A percentile compares a stretch with the other conserved stretches of the same genome.
Conservation (phyloP, 2,888 invertebrate species). For the Epirrita christyi region DNA sequence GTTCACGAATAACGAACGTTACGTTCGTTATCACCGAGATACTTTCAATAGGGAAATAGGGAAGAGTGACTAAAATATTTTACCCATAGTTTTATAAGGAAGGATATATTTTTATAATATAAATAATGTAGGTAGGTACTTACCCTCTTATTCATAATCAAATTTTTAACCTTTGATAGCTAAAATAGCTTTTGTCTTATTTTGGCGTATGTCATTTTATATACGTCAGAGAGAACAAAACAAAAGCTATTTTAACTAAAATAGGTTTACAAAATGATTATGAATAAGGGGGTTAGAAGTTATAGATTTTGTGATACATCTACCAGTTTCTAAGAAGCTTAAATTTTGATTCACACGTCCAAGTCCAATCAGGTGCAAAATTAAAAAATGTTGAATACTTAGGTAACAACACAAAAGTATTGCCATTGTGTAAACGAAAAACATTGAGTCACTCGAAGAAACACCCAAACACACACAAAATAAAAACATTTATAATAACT, state of each 20-base stretch:
- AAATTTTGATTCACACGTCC: constrained; percentile 39
- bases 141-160: too few relatives aligned
- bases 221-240: too few relatives aligned
- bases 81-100: background rate
- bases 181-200: too few relatives aligned
- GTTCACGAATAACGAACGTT: too few relatives aligned
- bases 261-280: too few relatives aligned
- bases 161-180: too few relatives aligned
- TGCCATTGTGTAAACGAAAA: constrained; percentile 20
- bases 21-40: too few relatives aligned
- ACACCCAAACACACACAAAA: constrained; percentile 41
- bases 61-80: background rate
- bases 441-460: constrained; percentile 29
- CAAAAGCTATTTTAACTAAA: too few relatives aligned
- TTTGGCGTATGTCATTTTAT: too few relatives aligned
- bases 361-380: constrained; percentile 41
- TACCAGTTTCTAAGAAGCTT: constrained; percentile 15
- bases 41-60: background rate
- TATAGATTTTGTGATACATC: background rate
- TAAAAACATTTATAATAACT: constrained; percentile 25
- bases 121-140: background rate
- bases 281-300: too few relatives aligned
- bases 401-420: constrained; percentile 18
- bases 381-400: constrained; percentile 24
- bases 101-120: background rate